These are phyloP conservation scores for Amblyornis subalaris DNA, from an alignment of 2,113 vertebrate genomes.

Conservation along the genomic window DNA sequence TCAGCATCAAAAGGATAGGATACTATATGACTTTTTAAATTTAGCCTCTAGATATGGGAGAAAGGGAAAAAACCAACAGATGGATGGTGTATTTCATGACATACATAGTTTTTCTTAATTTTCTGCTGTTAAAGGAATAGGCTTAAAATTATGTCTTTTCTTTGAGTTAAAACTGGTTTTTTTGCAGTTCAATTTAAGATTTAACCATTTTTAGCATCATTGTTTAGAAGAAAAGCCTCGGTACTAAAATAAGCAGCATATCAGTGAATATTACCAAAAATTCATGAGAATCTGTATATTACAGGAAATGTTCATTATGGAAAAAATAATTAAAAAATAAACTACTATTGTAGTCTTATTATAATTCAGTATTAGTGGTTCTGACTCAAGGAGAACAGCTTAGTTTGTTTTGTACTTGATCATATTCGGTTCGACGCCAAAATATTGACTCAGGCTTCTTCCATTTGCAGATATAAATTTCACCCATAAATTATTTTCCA, in stretches of 20 bases:
- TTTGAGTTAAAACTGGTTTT: neutral
- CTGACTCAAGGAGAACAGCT: neutral
- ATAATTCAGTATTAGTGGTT: neutral
- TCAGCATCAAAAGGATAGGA: neutral
- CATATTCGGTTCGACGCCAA: neutral
- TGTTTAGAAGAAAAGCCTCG: neutral
- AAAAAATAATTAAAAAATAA: neutral
- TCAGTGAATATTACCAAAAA: neutral
- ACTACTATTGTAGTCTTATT: neutral
- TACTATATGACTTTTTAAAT: neutral
- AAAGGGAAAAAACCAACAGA: neutral
- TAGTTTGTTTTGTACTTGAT: neutral
- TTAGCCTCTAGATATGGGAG: neutral
- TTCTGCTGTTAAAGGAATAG: neutral
- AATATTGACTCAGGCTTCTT: neutral
- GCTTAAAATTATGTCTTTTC: neutral
- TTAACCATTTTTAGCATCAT: neutral
- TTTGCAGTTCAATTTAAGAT: neutral
- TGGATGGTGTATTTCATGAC: neutral
- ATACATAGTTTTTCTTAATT: neutral
- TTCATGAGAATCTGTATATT: neutral
- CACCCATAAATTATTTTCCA: neutral
- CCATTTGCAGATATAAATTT: neutral
- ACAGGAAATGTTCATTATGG: neutral
- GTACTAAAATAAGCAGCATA: neutral